phyloP scores from a whole-genome alignment of 2,888 invertebrate genomes.

The Xylota segnis region DNA sequence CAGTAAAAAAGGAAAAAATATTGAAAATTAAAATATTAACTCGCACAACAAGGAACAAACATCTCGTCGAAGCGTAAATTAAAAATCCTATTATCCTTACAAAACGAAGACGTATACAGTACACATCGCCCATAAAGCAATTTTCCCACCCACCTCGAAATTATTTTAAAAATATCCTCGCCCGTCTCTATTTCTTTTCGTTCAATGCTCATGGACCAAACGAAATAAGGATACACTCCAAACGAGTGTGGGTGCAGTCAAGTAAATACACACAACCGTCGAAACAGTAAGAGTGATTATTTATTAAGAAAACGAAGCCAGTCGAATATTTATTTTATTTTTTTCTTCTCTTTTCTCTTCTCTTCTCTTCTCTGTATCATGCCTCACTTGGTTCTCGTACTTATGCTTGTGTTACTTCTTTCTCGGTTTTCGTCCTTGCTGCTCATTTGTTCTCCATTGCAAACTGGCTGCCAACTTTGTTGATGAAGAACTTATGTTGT shows the following conservation, averaged over 20 bases:
- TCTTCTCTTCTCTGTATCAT: slow-evolving; percentile 17
- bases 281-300: slow-evolving; percentile 27
- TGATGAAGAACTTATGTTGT: slow-evolving; percentile 36
- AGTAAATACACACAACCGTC: slow-evolving; percentile 9
- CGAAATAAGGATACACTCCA: neutral
- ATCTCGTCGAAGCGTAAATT: slow-evolving; percentile 21
- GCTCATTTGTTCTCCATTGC: slow-evolving; percentile 24
- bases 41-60: slow-evolving; percentile 20
- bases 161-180: neutral
- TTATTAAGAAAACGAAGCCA: slow-evolving; percentile 26
- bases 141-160: neutral
- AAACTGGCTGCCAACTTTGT: slow-evolving; percentile 23
- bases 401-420: too few species aligned
- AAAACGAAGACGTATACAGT: neutral
- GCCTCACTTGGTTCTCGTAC: slow-evolving; percentile 7
- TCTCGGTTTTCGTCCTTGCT: slow-evolving; percentile 11
- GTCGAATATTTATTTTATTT: neutral
- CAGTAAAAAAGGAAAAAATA: neutral
- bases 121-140: neutral
- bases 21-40: slow-evolving; percentile 45
- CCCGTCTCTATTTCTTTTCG: neutral
- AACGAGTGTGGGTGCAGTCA: slow-evolving; percentile 6
- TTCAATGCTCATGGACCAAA: neutral
- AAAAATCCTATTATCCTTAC: slow-evolving; percentile 33
- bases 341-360: neutral